phyloP scores from a whole-genome alignment of 2,113 vertebrate species.

The Cephalopterus ornatus region DNA sequence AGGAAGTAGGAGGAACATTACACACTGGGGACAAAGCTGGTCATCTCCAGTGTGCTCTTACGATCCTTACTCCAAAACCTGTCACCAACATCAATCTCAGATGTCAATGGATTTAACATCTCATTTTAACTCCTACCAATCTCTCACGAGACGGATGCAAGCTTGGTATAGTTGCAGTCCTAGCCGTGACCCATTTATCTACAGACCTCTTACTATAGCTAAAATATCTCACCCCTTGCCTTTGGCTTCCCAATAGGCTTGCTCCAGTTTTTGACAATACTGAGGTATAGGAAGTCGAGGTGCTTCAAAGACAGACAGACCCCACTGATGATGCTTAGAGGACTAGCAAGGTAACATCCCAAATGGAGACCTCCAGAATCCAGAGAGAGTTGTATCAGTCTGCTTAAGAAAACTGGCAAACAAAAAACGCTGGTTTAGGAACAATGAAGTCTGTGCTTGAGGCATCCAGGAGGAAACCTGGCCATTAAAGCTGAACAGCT shows the following conservation, averaged over 20 bases:
- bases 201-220: background rate
- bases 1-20: background rate
- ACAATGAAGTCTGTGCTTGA: background rate
- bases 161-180: background rate
- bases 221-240: background rate
- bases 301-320: background rate
- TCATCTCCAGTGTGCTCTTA: background rate
- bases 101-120: background rate
- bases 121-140: background rate
- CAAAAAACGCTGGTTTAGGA: background rate
- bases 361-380: background rate
- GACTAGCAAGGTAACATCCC: background rate
- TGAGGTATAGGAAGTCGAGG: background rate
- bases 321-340: background rate
- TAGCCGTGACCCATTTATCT: background rate
- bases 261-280: background rate
- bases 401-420: background rate
- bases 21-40: background rate
- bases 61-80: background rate
- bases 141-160: background rate
- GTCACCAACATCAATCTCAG: background rate
- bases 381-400: background rate
- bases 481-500: background rate
- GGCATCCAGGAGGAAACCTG: background rate
- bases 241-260: background rate